Evolutionary conservation across 1,140 invertebrate genomes (phyloP).

Genomic region (Chironomus striatipennis): DNA sequence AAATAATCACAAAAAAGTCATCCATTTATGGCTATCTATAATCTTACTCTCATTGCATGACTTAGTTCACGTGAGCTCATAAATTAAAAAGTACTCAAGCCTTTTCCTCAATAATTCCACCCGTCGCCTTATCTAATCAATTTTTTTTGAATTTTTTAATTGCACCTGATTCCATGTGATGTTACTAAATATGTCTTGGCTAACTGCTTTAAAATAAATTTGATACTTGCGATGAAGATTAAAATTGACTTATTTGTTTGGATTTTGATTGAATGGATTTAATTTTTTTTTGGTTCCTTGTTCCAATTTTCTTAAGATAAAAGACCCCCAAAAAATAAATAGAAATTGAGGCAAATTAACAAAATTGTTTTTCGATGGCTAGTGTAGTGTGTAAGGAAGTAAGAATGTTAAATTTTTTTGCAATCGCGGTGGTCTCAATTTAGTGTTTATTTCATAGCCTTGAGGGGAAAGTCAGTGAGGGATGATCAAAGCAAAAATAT

Average conservation of each 20-base stretch:
- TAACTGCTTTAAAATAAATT: not conserved
- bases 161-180: too few relatives aligned
- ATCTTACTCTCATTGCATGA: too few relatives aligned
- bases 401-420: not conserved
- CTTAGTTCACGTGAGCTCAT: too few relatives aligned
- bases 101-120: too few relatives aligned
- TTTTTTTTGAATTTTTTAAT: too few relatives aligned
- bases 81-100: too few relatives aligned
- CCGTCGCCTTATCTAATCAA: too few relatives aligned
- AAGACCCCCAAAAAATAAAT: not conserved
- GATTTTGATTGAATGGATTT: not conserved
- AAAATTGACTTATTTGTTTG: not conserved
- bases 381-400: too few relatives aligned
- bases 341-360: constrained; percentile 21
- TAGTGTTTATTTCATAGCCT: not conserved
- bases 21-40: too few relatives aligned
- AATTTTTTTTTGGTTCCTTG: not conserved
- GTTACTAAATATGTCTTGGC: not conserved
- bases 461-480: not conserved
- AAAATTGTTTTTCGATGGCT: not conserved
- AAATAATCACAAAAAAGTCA: too few relatives aligned
- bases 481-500: not conserved
- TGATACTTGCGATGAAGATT: not conserved
- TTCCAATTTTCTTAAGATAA: not conserved
- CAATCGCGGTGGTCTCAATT: not conserved